Conservation (phyloP, 2,113 vertebrate species). For the Brienomyrus longianalis region DNA sequence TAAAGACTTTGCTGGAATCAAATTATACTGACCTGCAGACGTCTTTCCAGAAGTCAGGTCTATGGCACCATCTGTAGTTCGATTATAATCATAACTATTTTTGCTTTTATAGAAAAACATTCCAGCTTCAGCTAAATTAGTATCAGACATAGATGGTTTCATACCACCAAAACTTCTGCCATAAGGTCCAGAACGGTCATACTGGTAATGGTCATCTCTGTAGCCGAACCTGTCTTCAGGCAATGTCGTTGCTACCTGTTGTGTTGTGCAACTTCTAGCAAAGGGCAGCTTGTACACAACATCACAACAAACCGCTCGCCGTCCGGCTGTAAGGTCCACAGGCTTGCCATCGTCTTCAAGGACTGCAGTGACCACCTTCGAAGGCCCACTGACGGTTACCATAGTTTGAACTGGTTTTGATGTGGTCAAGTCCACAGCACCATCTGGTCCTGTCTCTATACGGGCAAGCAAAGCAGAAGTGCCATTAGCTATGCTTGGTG, state of each 20-base stretch:
- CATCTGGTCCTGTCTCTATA: conserved; percentile 57
- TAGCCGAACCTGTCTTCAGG: conserved; percentile 82
- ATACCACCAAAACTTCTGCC: conserved; percentile 74
- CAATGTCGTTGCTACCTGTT: conserved; percentile 72
- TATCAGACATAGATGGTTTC: conserved; percentile 82
- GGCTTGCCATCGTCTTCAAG: conserved; percentile 88
- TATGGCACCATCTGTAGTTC: conserved; percentile 75
- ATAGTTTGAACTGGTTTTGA: conserved; percentile 79
- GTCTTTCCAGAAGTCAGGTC: conserved; percentile 89
- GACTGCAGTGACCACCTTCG: conserved; percentile 74
- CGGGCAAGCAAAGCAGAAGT: conserved; percentile 49
- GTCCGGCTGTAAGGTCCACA: conserved; percentile 87
- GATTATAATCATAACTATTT: conserved; percentile 74
- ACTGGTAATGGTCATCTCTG: conserved; percentile 79
- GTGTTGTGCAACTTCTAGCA: conserved; percentile 81
- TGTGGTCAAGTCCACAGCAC: conserved; percentile 85
- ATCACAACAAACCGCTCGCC: conserved; percentile 89
- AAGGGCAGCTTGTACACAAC: conserved; percentile 93
- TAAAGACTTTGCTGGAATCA: conserved; percentile 53
- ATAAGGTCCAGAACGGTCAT: conserved; percentile 67
- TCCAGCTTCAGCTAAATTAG: conserved; percentile 76
- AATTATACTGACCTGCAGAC: conserved; percentile 81
- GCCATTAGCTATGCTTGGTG: conserved; percentile 62
- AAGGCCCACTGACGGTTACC: conserved; percentile 73
- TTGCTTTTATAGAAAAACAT: conserved; percentile 80